Percentiles rank a stretch among this genome's conserved stretches.
Conservation (phyloP, 2,797 vertebrate genomes). For the Carapus acus region DNA sequence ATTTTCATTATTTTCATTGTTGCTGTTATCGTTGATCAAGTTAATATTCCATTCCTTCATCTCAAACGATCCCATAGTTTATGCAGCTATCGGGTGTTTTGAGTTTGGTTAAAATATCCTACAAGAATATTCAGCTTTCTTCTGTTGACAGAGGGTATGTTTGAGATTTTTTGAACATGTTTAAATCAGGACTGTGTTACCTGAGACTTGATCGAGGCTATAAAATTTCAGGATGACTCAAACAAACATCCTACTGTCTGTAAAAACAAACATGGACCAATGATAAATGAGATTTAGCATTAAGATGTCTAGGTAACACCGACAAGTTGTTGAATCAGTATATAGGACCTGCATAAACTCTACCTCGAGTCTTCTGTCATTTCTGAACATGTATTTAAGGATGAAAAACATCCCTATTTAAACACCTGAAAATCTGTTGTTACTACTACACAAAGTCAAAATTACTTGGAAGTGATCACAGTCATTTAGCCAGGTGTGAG, state of each 20-base stretch:
- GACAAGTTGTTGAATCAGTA: not conserved
- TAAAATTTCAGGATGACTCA: too few relatives aligned
- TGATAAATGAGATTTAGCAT: not conserved
- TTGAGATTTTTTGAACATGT: constrained; percentile 8
- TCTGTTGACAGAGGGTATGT: constrained; percentile 27
- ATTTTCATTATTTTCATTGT: too few relatives aligned
- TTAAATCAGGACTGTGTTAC: constrained; percentile 18
- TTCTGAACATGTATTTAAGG: too few relatives aligned
- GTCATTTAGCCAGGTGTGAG: too few relatives aligned
- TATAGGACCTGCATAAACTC: too few relatives aligned
- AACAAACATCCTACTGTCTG: constrained; percentile 6
- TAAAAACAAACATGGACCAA: constrained; percentile 6
- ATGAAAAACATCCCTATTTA: too few relatives aligned
- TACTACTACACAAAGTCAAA: too few relatives aligned
- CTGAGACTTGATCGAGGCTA: constrained; percentile 22
- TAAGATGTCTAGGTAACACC: not conserved
- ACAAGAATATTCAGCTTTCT: constrained; percentile 21
- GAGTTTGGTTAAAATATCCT: constrained; percentile 16
- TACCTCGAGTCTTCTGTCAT: too few relatives aligned
- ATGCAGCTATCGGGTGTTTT: constrained; percentile 35
- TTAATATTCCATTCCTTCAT: too few relatives aligned
- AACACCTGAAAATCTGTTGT: too few relatives aligned
- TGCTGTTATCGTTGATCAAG: not conserved
- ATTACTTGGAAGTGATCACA: too few relatives aligned
- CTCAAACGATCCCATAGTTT: constrained; percentile 16